Percentiles rank a stretch among this genome's conserved stretches.
These are phyloP conservation scores for Pseudococcus jackbeardsleyi DNA, from an alignment of 2,888 invertebrate genomes.

Conservation along the genomic window DNA sequence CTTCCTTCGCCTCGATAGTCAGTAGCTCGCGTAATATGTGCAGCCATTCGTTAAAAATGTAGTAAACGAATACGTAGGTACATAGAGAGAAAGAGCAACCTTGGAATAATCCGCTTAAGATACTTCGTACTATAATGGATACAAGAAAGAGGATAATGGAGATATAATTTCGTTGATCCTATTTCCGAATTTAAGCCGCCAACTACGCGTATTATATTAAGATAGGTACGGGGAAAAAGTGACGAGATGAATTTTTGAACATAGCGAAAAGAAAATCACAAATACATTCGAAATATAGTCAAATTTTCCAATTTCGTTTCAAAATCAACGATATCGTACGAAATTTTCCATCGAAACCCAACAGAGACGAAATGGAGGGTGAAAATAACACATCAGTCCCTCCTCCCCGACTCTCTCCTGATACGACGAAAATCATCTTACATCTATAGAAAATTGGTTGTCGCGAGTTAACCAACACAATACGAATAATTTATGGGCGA, in stretches of 20 bases:
- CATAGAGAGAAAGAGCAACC: constrained; percentile 48
- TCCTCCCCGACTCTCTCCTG: no score
- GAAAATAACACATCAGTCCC: background rate
- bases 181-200: constrained; percentile 57
- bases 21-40: constrained; percentile 39
- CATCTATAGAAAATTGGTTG: background rate
- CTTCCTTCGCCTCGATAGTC: background rate
- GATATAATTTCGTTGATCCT: constrained; percentile 64
- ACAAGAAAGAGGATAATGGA: constrained; percentile 63
- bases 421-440: no score
- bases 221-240: background rate
- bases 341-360: constrained; percentile 1
- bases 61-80: constrained; percentile 58
- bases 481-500: background rate
- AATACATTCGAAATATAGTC: background rate
- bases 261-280: background rate
- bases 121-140: constrained; percentile 61
- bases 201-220: background rate
- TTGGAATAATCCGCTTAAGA: constrained; percentile 63
- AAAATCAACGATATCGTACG: background rate
- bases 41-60: constrained; percentile 64
- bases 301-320: background rate
- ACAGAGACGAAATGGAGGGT: background rate
- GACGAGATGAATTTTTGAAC: background rate
- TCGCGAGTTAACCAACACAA: background rate